Base-by-base conservation (phyloP, 2,797 vertebrate genomes). In the Xenopus petersii region DNA sequence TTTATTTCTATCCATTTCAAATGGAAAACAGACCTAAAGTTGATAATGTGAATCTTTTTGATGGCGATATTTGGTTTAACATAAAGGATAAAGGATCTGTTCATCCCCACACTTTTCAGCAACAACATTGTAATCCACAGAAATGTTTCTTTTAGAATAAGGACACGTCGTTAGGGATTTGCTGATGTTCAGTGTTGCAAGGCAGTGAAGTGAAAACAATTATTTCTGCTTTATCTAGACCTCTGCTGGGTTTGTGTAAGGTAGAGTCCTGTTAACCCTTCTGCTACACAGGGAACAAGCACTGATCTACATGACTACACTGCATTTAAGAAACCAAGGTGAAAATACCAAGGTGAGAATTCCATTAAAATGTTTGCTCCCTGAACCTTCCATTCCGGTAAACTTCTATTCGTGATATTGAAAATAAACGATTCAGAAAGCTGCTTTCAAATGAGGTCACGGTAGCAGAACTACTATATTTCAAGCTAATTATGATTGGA, bases 401-500 rank as follows among this genome's bases (percentile, higher is more conserved):
- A 67, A 49, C 21, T 48, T 60, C 33, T 63, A 74, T 74, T 70
- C 54, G 51, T 10, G 67, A 30, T 74, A 63, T 24, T 54, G 62
- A 8, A 59, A 75, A 0, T 0, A 71, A 71, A 66, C 54, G 71
- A 79, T 73, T 67, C 63, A 80, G 80, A 59, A 67, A 67, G 64
- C 66, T 67, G 6, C 68, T 30, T 82, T 74, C 80, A 81, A 48
- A 84, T 81, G 81, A 30, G 16, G 26, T 12, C 78, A 80, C 64
- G 71, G 81, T 80, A 83, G 73, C 16, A 54, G 67, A 0, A 1
- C 73, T 78, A 51, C 17, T 77, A 82, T 82, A 80, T 68, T 72
- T 67, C 48, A 54, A 46, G 77, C 54, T 0, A 0, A 24, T 54
- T 70, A 67, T 11, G 67, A 26, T 33, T 46, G 12, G 10, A 67